Evolutionary conservation across 2,113 vertebrate genomes (phyloP).

Genomic region (Carassius auratus): DNA sequence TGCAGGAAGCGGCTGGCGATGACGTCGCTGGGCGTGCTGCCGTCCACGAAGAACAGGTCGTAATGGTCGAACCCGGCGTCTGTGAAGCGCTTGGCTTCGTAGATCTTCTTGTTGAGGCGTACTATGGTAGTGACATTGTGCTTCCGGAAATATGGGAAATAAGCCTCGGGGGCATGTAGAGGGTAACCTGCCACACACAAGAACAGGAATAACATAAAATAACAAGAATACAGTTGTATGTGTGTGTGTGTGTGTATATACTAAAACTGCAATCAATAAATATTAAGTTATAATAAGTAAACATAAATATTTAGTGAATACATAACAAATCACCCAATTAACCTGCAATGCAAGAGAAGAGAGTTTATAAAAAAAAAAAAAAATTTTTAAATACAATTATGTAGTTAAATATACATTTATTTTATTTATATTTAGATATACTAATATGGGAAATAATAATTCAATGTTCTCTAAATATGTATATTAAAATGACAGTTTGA

Average conservation of each 20-base stretch:
- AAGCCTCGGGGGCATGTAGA: conserved; percentile 94
- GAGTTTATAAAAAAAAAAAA: too few relatives aligned
- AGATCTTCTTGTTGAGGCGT: conserved; percentile 95
- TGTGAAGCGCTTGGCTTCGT: conserved; percentile 90
- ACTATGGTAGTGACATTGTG: conserved; percentile 85
- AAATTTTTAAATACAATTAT: too few relatives aligned
- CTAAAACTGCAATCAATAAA: too few relatives aligned
- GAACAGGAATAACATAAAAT: background rate
- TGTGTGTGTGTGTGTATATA: too few relatives aligned
- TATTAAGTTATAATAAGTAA: too few relatives aligned
- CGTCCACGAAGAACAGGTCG: conserved; percentile 94
- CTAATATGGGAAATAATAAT: too few relatives aligned
- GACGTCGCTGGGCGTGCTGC: conserved; percentile 89
- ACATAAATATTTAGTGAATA: conserved; percentile 52
- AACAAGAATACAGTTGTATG: background rate
- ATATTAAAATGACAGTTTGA: too few relatives aligned
- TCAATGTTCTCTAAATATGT: too few relatives aligned
- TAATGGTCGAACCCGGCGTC: conserved; percentile 91
- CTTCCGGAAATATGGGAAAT: conserved; percentile 95
- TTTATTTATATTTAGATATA: too few relatives aligned
- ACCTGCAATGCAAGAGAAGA: too few relatives aligned
- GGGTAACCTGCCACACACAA: conserved; percentile 82
- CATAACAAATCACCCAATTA: too few relatives aligned
- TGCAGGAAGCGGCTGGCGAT: conserved; percentile 89
- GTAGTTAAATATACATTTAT: too few relatives aligned